Evolutionary conservation across 1,140 invertebrate species (phyloP).

Genomic region (Bacillus rossius): DNA sequence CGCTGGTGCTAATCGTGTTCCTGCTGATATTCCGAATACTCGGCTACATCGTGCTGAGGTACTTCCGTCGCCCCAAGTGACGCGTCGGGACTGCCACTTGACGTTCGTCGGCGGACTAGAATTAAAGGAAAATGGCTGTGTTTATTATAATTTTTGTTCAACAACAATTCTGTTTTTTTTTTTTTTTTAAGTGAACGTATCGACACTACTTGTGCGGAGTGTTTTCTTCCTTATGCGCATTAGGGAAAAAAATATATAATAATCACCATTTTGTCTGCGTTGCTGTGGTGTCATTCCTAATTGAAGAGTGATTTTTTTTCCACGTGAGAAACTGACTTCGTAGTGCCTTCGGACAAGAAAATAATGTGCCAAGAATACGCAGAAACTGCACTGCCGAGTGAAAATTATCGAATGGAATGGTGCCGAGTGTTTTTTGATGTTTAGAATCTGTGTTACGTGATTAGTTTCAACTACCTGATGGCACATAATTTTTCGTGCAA

Average conservation of each 20-base stretch:
- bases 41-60: conserved; percentile 70
- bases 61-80: conserved; percentile 60
- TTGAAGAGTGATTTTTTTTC: conserved; percentile 1
- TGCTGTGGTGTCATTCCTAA: conserved; percentile 12
- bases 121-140: neutral
- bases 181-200: neutral
- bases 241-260: neutral
- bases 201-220: neutral
- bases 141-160: neutral
- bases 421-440: neutral
- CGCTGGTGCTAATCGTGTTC: conserved; percentile 64
- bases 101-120: neutral
- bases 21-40: conserved; percentile 65
- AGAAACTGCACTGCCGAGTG: neutral
- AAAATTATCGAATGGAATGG: neutral
- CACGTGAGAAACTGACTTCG: conserved; percentile 1
- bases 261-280: neutral
- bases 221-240: neutral
- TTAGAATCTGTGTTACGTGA: conserved; percentile 10
- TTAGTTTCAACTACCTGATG: neutral
- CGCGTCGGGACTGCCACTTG: neutral
- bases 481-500: neutral
- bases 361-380: conserved; percentile 13
- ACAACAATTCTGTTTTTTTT: conserved; percentile 2
- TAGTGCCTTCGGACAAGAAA: conserved; percentile 12